Conservation (phyloP, 64 coral and sea anemone genomes). For the Astreopora myriophthalma region DNA sequence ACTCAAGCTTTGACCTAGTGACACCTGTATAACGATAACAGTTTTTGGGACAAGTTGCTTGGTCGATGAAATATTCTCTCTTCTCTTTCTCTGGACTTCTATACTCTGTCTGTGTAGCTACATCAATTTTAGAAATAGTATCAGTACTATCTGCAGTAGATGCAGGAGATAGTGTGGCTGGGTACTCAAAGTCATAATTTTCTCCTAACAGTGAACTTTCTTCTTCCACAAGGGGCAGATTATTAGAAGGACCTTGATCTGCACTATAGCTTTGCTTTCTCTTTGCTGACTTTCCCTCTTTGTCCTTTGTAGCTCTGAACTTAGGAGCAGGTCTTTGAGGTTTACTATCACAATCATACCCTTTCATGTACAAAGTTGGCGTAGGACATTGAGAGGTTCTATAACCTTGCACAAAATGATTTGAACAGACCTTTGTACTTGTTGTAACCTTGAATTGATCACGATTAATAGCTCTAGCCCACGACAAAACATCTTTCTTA, state of each 20-base stretch:
- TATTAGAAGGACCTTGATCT: not conserved
- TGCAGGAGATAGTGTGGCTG: not conserved
- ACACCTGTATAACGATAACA: slow-evolving; percentile 52
- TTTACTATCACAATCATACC: not conserved
- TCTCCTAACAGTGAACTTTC: not conserved
- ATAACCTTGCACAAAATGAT: not conserved
- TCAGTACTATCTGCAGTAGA: not conserved
- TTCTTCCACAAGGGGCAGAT: not conserved
- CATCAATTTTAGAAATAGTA: not conserved
- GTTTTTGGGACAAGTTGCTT: slow-evolving; percentile 41
- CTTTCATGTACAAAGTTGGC: not conserved
- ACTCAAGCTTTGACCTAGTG: slow-evolving; percentile 14
- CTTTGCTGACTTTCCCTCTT: not conserved
- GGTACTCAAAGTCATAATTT: not conserved
- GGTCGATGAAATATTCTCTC: slow-evolving; percentile 52
- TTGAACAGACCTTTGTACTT: too few relatives aligned
- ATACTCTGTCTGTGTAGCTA: not conserved
- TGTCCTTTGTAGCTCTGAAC: not conserved
- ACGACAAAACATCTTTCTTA: too few relatives aligned
- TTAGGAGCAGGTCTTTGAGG: not conserved
- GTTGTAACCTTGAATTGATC: too few relatives aligned
- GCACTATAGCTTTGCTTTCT: not conserved
- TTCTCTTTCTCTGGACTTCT: not conserved
- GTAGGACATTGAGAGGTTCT: slow-evolving; percentile 4
- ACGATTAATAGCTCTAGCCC: too few relatives aligned